Base-by-base conservation (phyloP, 2,888 invertebrate species). In the Pristionchus entomophagus region DNA sequence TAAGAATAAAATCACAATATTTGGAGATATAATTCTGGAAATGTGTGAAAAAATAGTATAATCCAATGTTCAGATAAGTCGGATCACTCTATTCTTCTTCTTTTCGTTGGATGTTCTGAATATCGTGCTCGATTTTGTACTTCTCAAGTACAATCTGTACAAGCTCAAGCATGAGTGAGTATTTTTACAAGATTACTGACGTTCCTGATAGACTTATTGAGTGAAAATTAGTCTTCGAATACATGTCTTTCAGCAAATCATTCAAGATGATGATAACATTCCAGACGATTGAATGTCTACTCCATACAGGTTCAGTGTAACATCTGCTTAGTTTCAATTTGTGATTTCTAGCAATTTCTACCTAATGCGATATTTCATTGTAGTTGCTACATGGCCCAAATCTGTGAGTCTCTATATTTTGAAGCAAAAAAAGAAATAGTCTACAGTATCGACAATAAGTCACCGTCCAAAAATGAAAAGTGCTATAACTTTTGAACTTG, bases 341-440 rank as follows among this genome's bases (percentile, higher is more conserved):
- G n/a, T n/a, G n/a, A n/a, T n/a, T n/a, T n/a, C n/a, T n/a, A 82
- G 59, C 82, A 82, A 59, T 82, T 82, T 41, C 82, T 82, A 4
- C 82, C 82, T n/a, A 59, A 59, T 22, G 82, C 59, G 8, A 38
- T 41, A 12, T 82, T 82, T 41, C 82, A 82, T 41, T 51, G 32
- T 19, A n/a, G 38, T 2, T 82, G 82, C 59, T 82, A 82, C 82
- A 8, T 82, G n/a, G 38, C 32, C 14, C 82, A 82, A 82, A n/a
- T 82, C 2, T 82, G 41, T 56, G 41, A 26, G 29, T 82, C 10
- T 1, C 4, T 22, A 17, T 78, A 29, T 26, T 49, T 10, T 38
- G 12, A 78, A 0, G n/a, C 0, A 0, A 69, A 22, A 22, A 14
- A 22, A 22, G n/a, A 56, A 38, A n/a, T n/a, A n/a, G n/a, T n/a